Conservation (phyloP, 2,797 vertebrate genomes). For the Chelon auratus region DNA sequence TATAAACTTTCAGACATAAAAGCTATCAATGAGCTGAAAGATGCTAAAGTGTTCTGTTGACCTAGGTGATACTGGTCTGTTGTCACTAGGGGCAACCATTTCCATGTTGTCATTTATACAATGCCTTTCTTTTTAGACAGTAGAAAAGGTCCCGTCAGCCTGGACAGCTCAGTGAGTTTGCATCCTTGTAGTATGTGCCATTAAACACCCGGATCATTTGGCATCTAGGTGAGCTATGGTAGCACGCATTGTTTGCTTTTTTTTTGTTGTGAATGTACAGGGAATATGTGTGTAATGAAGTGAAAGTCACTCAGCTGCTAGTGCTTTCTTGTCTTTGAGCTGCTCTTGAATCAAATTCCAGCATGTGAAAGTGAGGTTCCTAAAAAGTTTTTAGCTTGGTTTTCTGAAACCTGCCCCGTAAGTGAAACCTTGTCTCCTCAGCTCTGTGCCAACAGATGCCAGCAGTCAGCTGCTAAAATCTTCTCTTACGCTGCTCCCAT, state of each 20-base stretch:
- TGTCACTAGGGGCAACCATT: background rate
- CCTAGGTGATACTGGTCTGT: background rate
- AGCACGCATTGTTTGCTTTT: background rate
- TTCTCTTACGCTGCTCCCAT: conserved; percentile 29
- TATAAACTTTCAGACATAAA: background rate
- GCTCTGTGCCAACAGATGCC: conserved; percentile 47
- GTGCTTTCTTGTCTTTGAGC: background rate
- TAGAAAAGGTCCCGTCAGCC: too few species aligned
- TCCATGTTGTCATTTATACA: background rate
- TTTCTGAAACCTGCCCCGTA: conserved; percentile 56
- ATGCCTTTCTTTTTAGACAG: background rate
- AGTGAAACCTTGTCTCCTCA: conserved; percentile 69
- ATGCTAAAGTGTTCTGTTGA: background rate
- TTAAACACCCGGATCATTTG: too few species aligned
- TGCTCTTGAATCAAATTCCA: conserved; percentile 17
- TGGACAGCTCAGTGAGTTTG: too few species aligned
- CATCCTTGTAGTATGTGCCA: too few species aligned
- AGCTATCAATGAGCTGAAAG: background rate
- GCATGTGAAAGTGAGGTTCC: conserved; percentile 23
- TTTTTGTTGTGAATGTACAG: background rate
- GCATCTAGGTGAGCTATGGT: too few species aligned
- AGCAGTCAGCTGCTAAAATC: conserved; percentile 58
- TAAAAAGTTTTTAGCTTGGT: conserved; percentile 30
- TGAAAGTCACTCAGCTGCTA: background rate
- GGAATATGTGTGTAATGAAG: background rate